Percentiles rank a stretch among this genome's conserved stretches.
phyloP scores from a whole-genome alignment of 2,113 vertebrate genomes.

The Seriola dumerili region DNA sequence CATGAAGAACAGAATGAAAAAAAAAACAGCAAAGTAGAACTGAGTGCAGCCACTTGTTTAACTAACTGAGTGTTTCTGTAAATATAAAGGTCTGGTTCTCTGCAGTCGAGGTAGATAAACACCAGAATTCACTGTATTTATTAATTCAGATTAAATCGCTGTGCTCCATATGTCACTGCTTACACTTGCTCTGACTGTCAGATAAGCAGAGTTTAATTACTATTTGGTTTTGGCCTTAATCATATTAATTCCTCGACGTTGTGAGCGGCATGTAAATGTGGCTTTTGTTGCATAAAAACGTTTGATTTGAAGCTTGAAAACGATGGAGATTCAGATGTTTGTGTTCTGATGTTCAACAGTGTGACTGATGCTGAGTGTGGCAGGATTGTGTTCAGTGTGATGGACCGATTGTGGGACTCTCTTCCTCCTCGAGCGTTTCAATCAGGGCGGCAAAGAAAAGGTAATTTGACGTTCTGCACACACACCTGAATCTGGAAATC shows the following conservation, averaged over 20 bases:
- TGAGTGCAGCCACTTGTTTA: not conserved
- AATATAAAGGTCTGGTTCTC: not conserved
- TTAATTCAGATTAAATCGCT: not conserved
- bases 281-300: not conserved
- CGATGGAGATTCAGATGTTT: not conserved
- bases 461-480: too few relatives aligned
- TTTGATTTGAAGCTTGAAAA: conserved; percentile 12
- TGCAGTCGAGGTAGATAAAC: not conserved
- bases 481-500: too few relatives aligned
- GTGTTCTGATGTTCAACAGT: not conserved
- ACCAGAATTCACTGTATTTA: not conserved
- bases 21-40: not conserved
- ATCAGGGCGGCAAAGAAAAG: too few relatives aligned
- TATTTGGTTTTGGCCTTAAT: conserved; percentile 16
- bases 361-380: not conserved
- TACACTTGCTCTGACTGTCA: not conserved
- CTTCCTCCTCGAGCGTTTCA: too few relatives aligned
- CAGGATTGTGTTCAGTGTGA: not conserved
- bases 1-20: not conserved
- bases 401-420: not conserved
- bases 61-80: not conserved
- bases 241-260: not conserved
- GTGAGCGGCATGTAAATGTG: too few relatives aligned
- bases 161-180: not conserved
- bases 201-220: conserved; percentile 27